These are phyloP conservation scores for Chloebia gouldiae DNA, from an alignment of 2,113 vertebrate species.

Conservation along the genomic window DNA sequence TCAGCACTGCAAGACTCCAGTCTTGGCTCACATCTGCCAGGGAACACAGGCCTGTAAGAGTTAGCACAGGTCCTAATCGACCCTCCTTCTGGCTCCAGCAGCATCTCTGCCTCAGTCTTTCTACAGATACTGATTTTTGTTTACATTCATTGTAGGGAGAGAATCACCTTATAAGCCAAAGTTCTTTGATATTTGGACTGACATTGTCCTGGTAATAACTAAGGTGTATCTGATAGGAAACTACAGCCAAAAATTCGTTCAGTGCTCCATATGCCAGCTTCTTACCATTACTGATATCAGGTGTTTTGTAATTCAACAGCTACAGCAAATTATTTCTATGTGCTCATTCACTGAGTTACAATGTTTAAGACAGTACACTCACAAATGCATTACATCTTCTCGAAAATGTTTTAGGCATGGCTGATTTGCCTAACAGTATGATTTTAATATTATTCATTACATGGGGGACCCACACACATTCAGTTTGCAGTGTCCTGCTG, in stretches of 20 bases:
- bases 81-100: neutral
- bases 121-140: neutral
- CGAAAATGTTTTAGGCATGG: neutral
- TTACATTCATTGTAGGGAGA: neutral
- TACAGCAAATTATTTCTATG: neutral
- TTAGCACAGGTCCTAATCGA: accelerated
- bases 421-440: neutral
- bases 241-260: neutral
- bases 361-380: neutral
- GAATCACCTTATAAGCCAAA: neutral
- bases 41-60: neutral
- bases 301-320: neutral
- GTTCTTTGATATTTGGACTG: neutral
- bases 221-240: neutral
- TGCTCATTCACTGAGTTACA: accelerated
- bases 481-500: neutral
- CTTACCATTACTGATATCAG: neutral
- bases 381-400: neutral
- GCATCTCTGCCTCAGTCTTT: no score
- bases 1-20: neutral
- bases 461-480: neutral
- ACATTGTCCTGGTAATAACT: neutral
- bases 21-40: neutral
- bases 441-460: neutral
- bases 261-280: neutral